Evolutionary conservation across 2,797 vertebrate species (phyloP), one percentile per base, ranked within the genome.

Genomic region (Leuciscus waleckii): DNA sequence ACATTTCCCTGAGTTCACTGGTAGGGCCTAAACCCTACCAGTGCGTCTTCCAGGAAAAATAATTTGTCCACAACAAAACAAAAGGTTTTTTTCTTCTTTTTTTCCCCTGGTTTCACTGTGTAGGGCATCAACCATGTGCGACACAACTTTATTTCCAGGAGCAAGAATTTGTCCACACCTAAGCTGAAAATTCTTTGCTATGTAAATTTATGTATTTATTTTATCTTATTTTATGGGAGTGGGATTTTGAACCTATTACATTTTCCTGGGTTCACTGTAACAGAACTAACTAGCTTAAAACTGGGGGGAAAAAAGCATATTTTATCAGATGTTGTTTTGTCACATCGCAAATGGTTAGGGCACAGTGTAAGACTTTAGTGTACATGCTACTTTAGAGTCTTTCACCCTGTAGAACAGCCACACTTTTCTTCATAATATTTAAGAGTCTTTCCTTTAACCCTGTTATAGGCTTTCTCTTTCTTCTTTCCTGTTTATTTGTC

Each of bases 401-500:
- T 75, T 39, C 46, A 39, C 16, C 79, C 67, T 83, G 73, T 67
- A 51, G 43, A 63, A 54, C 4, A 68, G 26, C 5, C 51, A 26
- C 14, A 39, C n/a, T 23, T 49, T 10, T 49, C 67, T 8, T 46
- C 23, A 19, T 73, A 46, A 35, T 41, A 39, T 13, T 70, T 76
- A 26, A 32, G 17, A 26, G n/a, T 77, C 43, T 63, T 29, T 81
- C 37, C 67, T 49, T 61, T 51, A 86, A 87, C 35, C 3, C 35
- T 61, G 16, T 86, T 37, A 46, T 21, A 54, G 75, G 29, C 43
- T 81, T 77, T 87, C 56, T 76, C 23, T 35, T 81, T 68, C 43
- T 81, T 81, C 71, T 74, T 68, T 76, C 41, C 74, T 85, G 37
- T 49, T 73, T 75, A 65, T 51, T 58, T 63, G 3, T 82, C 75